Percentiles rank a stretch among this genome's conserved stretches.
phyloP scores from a whole-genome alignment of 2,797 vertebrate genomes.

The Characodon lateralis region DNA sequence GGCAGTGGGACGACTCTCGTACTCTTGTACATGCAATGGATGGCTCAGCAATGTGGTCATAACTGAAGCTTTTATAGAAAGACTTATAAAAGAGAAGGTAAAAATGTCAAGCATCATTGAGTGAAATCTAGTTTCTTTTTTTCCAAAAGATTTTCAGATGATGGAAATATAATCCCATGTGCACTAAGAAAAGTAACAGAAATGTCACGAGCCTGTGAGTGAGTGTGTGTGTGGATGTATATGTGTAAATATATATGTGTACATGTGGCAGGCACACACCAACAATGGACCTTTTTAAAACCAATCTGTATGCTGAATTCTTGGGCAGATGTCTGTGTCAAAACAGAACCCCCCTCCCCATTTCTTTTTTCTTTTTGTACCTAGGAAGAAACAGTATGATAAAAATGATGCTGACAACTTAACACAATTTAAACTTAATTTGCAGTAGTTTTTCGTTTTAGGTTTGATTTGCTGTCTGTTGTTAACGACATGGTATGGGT shows the following conservation, averaged over 20 bases:
- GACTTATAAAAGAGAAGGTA: constrained; percentile 58
- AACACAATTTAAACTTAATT: constrained; percentile 20
- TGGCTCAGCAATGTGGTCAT: constrained; percentile 69
- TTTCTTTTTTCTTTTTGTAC: constrained; percentile 45
- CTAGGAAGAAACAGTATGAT: constrained; percentile 45
- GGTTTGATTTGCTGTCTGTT: constrained; percentile 42
- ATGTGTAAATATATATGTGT: constrained; percentile 82
- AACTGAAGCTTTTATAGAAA: constrained; percentile 70
- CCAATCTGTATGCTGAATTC: constrained; percentile 74
- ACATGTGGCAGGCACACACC: constrained; percentile 80
- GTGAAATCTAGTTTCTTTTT: constrained; percentile 49
- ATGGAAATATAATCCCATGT: constrained; percentile 73
- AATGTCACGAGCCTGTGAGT: constrained; percentile 70
- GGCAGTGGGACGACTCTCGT: constrained; percentile 53
- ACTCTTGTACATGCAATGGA: constrained; percentile 77
- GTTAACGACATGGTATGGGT: constrained; percentile 28
- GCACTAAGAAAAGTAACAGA: constrained; percentile 75
- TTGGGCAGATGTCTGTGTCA: constrained; percentile 63
- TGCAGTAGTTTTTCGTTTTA: constrained; percentile 46
- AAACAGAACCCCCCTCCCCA: constrained; percentile 33
- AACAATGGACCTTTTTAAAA: constrained; percentile 76
- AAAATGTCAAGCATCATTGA: constrained; percentile 63
- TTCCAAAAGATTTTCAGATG: constrained; percentile 48
- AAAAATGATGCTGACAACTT: constrained; percentile 33
- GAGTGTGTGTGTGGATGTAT: constrained; percentile 58